phyloP scores from a whole-genome alignment of 2,113 vertebrate species.

The Tympanuchus pallidicinctus region DNA sequence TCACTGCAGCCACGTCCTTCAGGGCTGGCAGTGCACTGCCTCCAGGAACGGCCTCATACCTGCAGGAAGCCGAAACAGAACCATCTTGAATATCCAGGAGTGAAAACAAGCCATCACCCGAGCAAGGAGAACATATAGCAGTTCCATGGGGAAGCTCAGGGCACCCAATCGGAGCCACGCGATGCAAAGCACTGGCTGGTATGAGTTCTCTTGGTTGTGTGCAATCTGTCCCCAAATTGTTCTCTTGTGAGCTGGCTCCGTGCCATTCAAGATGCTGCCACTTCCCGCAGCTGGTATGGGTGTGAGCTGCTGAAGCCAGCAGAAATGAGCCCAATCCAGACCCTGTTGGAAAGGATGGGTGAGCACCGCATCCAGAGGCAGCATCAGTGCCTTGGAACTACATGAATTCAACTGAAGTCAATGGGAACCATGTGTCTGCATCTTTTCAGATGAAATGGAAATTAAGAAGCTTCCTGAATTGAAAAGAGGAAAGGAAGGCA shows the following conservation, averaged over 20 bases:
- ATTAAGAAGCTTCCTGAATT: not conserved
- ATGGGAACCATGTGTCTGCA: not conserved
- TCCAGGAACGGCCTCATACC: constrained; percentile 20
- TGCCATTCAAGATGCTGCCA: not conserved
- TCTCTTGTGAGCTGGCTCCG: rapidly evolving
- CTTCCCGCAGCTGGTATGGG: not conserved
- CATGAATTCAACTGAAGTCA: not conserved
- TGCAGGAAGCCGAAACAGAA: not conserved
- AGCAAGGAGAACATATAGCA: rapidly evolving
- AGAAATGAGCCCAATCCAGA: not conserved
- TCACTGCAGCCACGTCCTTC: constrained; percentile 50
- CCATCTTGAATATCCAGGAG: not conserved
- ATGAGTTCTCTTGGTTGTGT: not conserved
- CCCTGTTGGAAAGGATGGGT: rapidly evolving
- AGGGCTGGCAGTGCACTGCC: constrained; percentile 33
- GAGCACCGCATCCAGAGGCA: constrained; percentile 1
- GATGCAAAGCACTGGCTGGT: not conserved
- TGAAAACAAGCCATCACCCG: rapidly evolving
- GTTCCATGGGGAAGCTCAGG: not conserved
- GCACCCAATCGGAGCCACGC: rapidly evolving
- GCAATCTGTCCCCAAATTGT: not conserved
- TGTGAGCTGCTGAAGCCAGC: not conserved
- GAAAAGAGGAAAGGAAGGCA: not conserved
- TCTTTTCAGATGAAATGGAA: not conserved
- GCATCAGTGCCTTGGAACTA: not conserved